phyloP scores from a whole-genome alignment of 2,797 vertebrate genomes.

The Sebastes cheni region DNA sequence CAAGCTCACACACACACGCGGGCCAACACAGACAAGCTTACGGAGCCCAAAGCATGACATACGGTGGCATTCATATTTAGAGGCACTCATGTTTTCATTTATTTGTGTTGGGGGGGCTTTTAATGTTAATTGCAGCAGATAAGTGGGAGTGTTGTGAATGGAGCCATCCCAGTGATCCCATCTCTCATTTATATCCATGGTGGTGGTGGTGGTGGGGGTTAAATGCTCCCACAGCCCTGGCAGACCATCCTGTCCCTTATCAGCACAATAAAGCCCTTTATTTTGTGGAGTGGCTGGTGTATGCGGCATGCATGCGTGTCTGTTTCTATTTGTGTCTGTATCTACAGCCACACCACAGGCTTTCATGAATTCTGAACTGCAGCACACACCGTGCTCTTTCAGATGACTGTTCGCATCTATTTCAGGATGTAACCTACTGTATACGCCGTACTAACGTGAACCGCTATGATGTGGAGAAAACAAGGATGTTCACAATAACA shows the following conservation, averaged over 20 bases:
- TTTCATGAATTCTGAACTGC: conserved; percentile 47
- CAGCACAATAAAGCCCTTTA: conserved; percentile 57
- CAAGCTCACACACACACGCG: background rate
- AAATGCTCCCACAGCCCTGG: conserved; percentile 29
- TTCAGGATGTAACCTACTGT: conserved; percentile 35
- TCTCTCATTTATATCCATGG: conserved; percentile 56
- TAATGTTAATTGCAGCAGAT: conserved; percentile 57
- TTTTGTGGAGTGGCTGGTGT: conserved; percentile 11
- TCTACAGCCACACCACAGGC: conserved; percentile 27
- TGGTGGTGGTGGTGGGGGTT: conserved; percentile 32
- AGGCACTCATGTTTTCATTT: conserved; percentile 39
- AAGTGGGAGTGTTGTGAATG: conserved; percentile 39
- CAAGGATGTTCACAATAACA: background rate
- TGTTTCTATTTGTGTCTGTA: conserved; percentile 31
- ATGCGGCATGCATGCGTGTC: background rate
- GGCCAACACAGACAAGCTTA: conserved; percentile 6
- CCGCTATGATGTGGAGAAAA: background rate
- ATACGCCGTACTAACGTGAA: background rate
- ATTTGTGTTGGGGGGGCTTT: conserved; percentile 34
- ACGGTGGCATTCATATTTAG: conserved; percentile 43
- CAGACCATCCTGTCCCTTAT: conserved; percentile 48
- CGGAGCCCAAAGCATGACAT: conserved; percentile 11
- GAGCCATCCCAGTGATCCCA: conserved; percentile 52
- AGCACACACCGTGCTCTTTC: conserved; percentile 24
- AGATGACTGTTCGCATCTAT: conserved; percentile 55